phyloP scores from a whole-genome alignment of 1,140 invertebrate genomes.

The Planococcus citri region DNA sequence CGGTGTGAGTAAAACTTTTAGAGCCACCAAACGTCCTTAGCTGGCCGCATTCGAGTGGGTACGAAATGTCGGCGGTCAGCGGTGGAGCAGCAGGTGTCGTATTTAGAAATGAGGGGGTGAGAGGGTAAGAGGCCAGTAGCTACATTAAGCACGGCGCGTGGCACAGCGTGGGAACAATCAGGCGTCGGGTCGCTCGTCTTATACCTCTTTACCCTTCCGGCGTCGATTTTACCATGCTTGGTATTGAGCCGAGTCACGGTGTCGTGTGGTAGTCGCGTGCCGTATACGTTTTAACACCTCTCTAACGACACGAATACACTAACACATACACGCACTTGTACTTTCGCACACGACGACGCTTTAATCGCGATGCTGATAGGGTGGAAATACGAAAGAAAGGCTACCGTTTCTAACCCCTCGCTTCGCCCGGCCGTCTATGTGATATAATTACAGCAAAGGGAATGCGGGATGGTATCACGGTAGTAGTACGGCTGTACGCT shows the following conservation, averaged over 20 bases:
- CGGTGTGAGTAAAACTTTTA: slow-evolving; percentile 10
- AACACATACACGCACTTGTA: neutral
- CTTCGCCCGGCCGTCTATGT: neutral
- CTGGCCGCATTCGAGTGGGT: slow-evolving; percentile 19
- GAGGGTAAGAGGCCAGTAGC: slow-evolving; percentile 16
- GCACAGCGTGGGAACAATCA: slow-evolving; percentile 19
- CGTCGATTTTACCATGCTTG: slow-evolving; percentile 16
- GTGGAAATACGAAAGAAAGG: slow-evolving; percentile 18
- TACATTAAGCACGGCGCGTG: slow-evolving; percentile 19
- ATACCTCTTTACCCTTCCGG: neutral
- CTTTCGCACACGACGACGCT: slow-evolving; percentile 12
- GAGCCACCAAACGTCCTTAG: slow-evolving; percentile 17
- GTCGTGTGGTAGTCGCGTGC: slow-evolving; percentile 19
- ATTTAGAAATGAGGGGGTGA: slow-evolving; percentile 12
- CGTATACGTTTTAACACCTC: slow-evolving; percentile 20
- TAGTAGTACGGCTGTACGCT: slow-evolving; percentile 9
- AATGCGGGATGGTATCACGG: slow-evolving; percentile 17
- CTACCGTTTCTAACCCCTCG: slow-evolving; percentile 16
- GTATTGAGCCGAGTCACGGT: slow-evolving; percentile 18
- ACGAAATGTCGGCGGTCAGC: slow-evolving; percentile 10
- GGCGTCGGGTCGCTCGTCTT: slow-evolving; percentile 15
- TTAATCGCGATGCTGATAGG: slow-evolving; percentile 20
- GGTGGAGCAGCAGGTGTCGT: slow-evolving; percentile 17
- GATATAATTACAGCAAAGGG: slow-evolving; percentile 14
- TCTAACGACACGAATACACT: slow-evolving; percentile 13